A percentile compares a stretch with the other conserved stretches of the same genome.
Conservation (phyloP, 2,113 vertebrate genomes). For the Cyanoliseus patagonus region DNA sequence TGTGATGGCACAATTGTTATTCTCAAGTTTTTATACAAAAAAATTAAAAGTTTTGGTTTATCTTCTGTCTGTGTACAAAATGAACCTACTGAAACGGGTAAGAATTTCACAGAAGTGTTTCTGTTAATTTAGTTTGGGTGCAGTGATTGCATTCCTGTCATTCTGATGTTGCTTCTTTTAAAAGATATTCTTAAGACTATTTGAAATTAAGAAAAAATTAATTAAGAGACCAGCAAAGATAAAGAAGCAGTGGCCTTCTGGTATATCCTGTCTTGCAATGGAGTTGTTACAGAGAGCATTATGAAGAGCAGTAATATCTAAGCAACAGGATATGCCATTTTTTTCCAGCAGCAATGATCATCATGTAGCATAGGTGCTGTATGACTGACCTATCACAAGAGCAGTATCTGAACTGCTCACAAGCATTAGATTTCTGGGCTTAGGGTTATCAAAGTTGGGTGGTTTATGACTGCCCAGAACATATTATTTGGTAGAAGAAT, state of each 20-base stretch:
- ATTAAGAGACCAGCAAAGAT: not conserved
- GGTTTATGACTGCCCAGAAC: not conserved
- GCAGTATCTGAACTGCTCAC: not conserved
- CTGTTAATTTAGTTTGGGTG: not conserved
- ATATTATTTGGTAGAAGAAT: not conserved
- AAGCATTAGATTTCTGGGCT: not conserved
- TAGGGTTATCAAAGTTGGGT: not conserved
- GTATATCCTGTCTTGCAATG: not conserved
- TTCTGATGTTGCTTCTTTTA: not conserved
- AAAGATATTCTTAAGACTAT: not conserved
- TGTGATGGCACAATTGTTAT: not conserved
- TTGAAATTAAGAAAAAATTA: not conserved
- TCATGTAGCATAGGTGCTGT: accelerated
- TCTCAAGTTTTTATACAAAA: not conserved
- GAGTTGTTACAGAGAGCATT: not conserved
- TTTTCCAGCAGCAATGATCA: not conserved
- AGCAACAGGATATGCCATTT: not conserved
- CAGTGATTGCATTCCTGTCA: not conserved
- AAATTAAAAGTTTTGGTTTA: not conserved
- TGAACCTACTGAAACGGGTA: not conserved
- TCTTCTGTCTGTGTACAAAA: not conserved
- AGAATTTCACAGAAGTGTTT: not conserved
- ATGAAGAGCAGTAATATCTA: not conserved
- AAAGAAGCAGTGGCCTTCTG: not conserved
- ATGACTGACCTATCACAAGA: not conserved